Base-by-base conservation (phyloP, 2,888 invertebrate genomes). In the Platycheirus albimanus region DNA sequence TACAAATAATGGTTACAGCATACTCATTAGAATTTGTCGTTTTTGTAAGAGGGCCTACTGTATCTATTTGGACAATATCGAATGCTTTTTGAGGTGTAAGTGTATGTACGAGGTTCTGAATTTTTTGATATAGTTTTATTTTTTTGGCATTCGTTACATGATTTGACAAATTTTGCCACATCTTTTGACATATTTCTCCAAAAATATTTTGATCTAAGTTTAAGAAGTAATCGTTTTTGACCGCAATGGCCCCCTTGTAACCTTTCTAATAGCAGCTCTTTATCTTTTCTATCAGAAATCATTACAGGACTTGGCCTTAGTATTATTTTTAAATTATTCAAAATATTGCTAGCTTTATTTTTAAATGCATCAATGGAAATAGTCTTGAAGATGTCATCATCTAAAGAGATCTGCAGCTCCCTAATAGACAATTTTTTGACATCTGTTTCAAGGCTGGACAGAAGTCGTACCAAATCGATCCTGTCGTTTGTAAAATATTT, bases 51-150 rank as follows among this genome's bases (percentile, higher is more conserved):
- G 70, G 56, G 1, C 64, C 69, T 43, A 56, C 47, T 7, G 64
- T 74, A 28, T 75, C 58, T 54, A 75, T 36, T 74, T 15, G 24
- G 15, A 66, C 28, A 15, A 54, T 49, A 38, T 74, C 49, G 36
- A 74, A 74, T 11, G 36, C 36, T 15, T 56, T 15, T n/a, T 30
- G 41, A 45, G 72, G n/a, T n/a, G n/a, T n/a, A n/a, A n/a, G 72
- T 11, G 56, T 52, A 36, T 36, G 36, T 36, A 36, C 36, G 36
- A 36, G 36, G 36, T n/a, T 36, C 36, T 10, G 10, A 36, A 10
- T 36, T 36, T 10, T 36, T 36, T 3, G n/a, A 36, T 36, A 8
- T 36, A 7, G 3, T 38, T 15, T 66, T 66, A 8, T 49, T 67
- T 24, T 67, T 67, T n/a, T 47, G 17, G 19, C 51, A 67, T 36